Conservation (phyloP, 2,888 invertebrate species). For the Diarsia rubi region DNA sequence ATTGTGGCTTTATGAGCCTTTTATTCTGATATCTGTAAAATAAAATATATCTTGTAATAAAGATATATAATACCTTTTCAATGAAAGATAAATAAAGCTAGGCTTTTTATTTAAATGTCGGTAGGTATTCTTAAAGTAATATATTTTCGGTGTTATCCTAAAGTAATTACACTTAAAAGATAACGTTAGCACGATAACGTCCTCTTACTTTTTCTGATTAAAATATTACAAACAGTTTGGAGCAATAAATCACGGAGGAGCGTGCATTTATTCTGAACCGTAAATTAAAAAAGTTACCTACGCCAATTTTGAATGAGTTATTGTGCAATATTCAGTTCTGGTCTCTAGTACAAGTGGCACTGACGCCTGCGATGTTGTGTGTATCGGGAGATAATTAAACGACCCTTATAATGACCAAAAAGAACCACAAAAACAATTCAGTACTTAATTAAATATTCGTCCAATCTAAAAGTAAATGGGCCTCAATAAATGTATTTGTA, state of each 20-base stretch:
- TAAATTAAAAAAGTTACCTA: slow-evolving; percentile 89
- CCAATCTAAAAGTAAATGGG: slow-evolving; percentile 23
- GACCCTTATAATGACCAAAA: slow-evolving; percentile 8
- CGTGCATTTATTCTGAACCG: slow-evolving; percentile 86
- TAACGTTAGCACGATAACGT: slow-evolving; percentile 49
- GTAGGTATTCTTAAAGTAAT: slow-evolving; percentile 6
- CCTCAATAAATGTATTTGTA: slow-evolving; percentile 33
- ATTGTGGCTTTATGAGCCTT: slow-evolving; percentile 58
- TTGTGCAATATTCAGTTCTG: slow-evolving; percentile 84
- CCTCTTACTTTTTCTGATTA: slow-evolving; percentile 72
- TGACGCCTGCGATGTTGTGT: slow-evolving; percentile 48
- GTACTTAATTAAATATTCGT: slow-evolving; percentile 27
- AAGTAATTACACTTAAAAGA: slow-evolving; percentile 66
- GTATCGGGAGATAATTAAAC: slow-evolving; percentile 37
- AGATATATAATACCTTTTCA: slow-evolving; percentile 33
- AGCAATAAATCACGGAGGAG: slow-evolving; percentile 84
- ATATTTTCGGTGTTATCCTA: slow-evolving; percentile 60
- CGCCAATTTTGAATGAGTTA: slow-evolving; percentile 89
- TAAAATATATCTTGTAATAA: slow-evolving; percentile 51
- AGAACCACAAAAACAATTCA: slow-evolving; percentile 8
- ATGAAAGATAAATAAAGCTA: slow-evolving; percentile 13
- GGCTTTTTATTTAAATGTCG: slow-evolving; percentile 17
- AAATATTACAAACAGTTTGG: slow-evolving; percentile 78
- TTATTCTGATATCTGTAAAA: slow-evolving; percentile 56
- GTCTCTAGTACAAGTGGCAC: slow-evolving; percentile 70